Conservation (phyloP, 2,797 vertebrate genomes). For the Argya squamiceps region DNA sequence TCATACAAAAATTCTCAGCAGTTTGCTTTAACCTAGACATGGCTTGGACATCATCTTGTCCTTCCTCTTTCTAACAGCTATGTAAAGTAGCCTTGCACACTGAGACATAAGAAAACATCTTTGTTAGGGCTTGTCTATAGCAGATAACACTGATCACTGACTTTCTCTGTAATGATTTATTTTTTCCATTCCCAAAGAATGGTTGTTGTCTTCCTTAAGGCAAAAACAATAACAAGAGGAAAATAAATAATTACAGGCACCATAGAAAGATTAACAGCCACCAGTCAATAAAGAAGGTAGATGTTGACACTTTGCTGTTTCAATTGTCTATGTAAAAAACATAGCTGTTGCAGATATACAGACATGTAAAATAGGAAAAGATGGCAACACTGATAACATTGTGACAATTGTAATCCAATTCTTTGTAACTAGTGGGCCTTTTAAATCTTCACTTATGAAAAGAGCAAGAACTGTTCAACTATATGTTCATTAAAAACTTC, state of each 20-base stretch:
- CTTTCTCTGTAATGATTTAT: not conserved
- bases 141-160: not conserved
- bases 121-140: not conserved
- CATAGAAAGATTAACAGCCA: not conserved
- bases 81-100: not conserved
- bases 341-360: not conserved
- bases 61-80: not conserved
- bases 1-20: not conserved
- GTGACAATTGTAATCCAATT: not conserved
- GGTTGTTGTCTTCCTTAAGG: not conserved
- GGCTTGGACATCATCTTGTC: not conserved
- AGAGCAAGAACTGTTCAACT: not conserved
- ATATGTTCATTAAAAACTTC: not conserved
- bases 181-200: not conserved
- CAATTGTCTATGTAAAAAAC: not conserved
- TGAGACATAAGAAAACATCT: not conserved
- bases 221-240: not conserved
- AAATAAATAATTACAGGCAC: not conserved
- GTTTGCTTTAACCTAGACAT: not conserved
- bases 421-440: not conserved
- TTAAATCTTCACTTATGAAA: not conserved
- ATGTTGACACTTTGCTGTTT: not conserved
- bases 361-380: not conserved
- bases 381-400: not conserved
- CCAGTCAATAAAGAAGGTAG: not conserved